Conservation (phyloP, 2,113 vertebrate species). For the Porphyrio hochstetteri region DNA sequence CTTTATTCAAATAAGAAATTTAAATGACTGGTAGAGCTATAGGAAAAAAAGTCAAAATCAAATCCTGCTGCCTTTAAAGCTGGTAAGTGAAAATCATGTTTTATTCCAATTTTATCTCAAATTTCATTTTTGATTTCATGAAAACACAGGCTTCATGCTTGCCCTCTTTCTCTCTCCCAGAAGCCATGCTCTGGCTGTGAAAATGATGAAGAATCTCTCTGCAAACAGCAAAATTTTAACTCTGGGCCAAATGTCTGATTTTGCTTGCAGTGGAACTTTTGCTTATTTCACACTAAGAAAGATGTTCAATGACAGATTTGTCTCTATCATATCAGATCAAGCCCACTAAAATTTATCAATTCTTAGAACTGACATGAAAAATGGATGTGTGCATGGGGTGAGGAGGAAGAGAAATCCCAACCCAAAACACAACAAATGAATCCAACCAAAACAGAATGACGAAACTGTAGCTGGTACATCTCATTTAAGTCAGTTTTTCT, state of each 20-base stretch:
- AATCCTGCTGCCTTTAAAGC: background rate
- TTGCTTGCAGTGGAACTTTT: background rate
- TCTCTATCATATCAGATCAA: background rate
- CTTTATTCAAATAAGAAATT: conserved; percentile 24
- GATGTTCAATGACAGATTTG: background rate
- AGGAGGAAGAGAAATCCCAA: background rate
- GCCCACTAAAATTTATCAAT: background rate
- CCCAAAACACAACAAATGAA: background rate
- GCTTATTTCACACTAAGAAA: background rate
- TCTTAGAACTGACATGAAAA: background rate
- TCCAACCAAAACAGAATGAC: background rate
- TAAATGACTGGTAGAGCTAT: background rate
- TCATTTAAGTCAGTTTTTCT: background rate
- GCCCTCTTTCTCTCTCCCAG: background rate
- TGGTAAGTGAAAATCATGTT: background rate
- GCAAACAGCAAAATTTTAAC: background rate
- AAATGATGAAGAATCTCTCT: background rate
- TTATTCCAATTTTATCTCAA: background rate
- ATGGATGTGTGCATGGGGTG: too few relatives aligned
- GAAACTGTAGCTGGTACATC: background rate
- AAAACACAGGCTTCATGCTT: background rate
- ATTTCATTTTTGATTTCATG: background rate
- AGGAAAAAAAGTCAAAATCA: background rate
- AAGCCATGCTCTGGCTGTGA: background rate
- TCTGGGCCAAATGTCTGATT: background rate